Conservation (phyloP, 2,888 invertebrate species). For the Exephanes ischioxanthus region DNA sequence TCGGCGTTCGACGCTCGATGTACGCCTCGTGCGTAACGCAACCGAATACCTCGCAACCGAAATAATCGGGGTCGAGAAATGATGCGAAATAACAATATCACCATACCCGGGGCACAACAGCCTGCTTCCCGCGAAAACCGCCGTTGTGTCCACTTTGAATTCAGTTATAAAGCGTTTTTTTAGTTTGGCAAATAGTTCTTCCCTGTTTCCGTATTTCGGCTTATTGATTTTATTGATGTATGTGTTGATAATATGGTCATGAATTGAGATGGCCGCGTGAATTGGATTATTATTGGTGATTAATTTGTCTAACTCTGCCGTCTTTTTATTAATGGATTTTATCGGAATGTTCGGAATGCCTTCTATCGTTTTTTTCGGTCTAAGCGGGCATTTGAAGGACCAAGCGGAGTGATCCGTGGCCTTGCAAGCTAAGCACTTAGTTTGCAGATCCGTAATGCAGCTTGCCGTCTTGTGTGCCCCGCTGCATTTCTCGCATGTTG, state of each 20-base stretch:
- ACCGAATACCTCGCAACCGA: no score
- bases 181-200: neutral
- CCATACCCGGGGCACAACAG: no score
- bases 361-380: neutral
- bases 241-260: constrained; percentile 7
- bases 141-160: neutral
- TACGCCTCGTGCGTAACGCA: no score
- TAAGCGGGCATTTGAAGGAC: constrained; percentile 21
- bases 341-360: constrained; percentile 8
- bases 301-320: neutral
- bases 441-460: constrained; percentile 6
- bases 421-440: constrained; percentile 15
- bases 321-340: constrained; percentile 20
- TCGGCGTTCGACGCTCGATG: no score
- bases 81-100: no score
- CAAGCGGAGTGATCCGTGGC: constrained; percentile 18
- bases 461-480: neutral
- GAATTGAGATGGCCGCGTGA: constrained; percentile 17
- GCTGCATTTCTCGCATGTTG: constrained; percentile 17
- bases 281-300: constrained; percentile 12
- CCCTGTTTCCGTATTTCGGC: constrained; percentile 6
- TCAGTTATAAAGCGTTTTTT: neutral
- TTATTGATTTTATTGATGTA: constrained; percentile 23
- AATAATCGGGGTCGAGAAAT: no score
- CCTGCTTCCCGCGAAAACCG: neutral